Percentiles rank a stretch among this genome's conserved stretches.
Evolutionary conservation across 37 sponge, comb jelly and placozoan genomes (phyloP).

Genomic region (Hormiphora californensis): DNA sequence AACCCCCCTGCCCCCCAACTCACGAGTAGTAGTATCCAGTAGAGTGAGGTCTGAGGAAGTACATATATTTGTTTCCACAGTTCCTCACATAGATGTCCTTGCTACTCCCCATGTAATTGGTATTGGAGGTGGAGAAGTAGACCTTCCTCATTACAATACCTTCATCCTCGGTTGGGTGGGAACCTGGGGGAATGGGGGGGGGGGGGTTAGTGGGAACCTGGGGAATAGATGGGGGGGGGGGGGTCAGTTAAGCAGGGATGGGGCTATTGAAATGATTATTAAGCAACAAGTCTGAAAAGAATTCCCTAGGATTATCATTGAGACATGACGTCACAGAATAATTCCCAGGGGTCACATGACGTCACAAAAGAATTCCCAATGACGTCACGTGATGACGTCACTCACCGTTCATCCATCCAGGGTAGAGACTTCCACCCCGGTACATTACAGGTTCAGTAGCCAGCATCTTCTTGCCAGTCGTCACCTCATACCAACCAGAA

Average conservation of each 20-base stretch:
- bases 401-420: slow-evolving; percentile 10
- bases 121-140: slow-evolving; percentile 13
- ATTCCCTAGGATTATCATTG: too few relatives aligned
- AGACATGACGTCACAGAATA: too few relatives aligned
- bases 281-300: too few relatives aligned
- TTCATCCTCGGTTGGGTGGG: slow-evolving; percentile 21
- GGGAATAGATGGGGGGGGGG: too few relatives aligned
- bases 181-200: too few relatives aligned
- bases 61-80: slow-evolving; percentile 36
- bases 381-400: too few relatives aligned
- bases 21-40: background rate
- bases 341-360: too few relatives aligned
- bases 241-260: too few relatives aligned
- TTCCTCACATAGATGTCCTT: slow-evolving; percentile 19
- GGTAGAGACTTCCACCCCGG: background rate
- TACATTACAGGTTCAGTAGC: background rate
- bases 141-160: slow-evolving; percentile 35
- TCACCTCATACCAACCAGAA: slow-evolving; percentile 43
- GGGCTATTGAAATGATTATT: too few relatives aligned
- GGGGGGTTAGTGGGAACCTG: too few relatives aligned
- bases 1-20: too few relatives aligned
- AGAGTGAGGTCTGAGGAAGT: background rate
- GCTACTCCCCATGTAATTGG: background rate
- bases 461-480: background rate
- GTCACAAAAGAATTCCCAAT: too few relatives aligned